Evolutionary conservation across 2,797 vertebrate genomes (phyloP), one percentile per base, ranked within the genome.

Genomic region (Semaprochilodus insignis): DNA sequence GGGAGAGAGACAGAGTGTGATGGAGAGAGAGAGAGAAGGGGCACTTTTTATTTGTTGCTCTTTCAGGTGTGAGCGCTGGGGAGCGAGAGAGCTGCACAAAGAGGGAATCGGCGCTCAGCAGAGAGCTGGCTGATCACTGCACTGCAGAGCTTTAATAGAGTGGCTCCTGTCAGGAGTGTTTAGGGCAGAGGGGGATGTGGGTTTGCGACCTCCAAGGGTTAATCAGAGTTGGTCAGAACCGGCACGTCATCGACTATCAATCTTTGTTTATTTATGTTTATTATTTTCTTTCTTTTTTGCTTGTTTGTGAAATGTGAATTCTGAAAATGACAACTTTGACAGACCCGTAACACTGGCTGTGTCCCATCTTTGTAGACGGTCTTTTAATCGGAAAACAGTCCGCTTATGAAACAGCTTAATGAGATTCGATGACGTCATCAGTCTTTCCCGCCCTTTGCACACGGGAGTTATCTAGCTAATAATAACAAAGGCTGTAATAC

Each of bases 131-230:
- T 1, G 94, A 94, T 94, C 93, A 94, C 94, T 95, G 93, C 93
- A 94, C 92, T 95, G 93, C 95, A 93, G 91, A 89, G 92, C 93
- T 95, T 95, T 96, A 95, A 94, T 95, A 95, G 89, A 90, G 93
- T 95, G 89, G 90, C 91, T 92, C 92, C 90, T 81, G 92, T 95
- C 70, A 51, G 15, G 44, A 51, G 23, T 52, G 92, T 93, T 93
- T 91, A 93, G 23, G 92, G 92, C 95, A 94, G 93, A 25, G 91
- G 91, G 87, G 91, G 93, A 93, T 91, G 91, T 87, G 84, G 88
- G 94, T 93, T 73, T 54, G 23, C 54, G 23, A 55, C 23, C 17
- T 7, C 62, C 55, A 54, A 59, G 55, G n/a, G 55, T 59, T 59
- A 16, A 54, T 16, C 52, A 59, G 55, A 59, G 55, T 48, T 48